Evolutionary conservation across 2,113 vertebrate species (phyloP), one percentile per base, ranked within the genome.

Genomic region (Ptychochromis oligacanthus): DNA sequence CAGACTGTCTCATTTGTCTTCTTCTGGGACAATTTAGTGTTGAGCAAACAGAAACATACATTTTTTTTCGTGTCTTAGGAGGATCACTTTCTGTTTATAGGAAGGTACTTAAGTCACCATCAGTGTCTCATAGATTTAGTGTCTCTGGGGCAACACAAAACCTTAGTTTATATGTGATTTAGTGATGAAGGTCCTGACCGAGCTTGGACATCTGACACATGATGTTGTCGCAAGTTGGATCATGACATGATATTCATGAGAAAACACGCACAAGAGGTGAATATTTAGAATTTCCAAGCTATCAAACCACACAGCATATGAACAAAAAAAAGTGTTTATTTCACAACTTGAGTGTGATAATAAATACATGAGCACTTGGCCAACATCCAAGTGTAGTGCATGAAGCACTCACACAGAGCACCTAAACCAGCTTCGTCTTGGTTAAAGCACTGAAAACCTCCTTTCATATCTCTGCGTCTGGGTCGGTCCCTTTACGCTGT

Each of bases 321-420:
- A 94, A 95, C 89, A 92, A 94, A 94, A 88, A 92, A 91, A 93
- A 94, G 78, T 90, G 90, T 96, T 96, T 96, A 96, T 96, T 95
- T 84, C 89, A 91, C 77, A 90, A 92, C 88, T 81, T 89, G 93
- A 91, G 94, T 93, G 93, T 92, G 87, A 92, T 96, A 98, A 99
- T 99, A 99, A 99, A 99, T 99, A 98, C 91, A 93, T 83, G 84
- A 91, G 64, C 67, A 83, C 77, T 84, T 77, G 49, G 56, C 88
- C 84, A 84, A 87, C 86, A 88, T 84, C 79, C 60, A 22, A 20
- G 78, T 83, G 92, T 65, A 83, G 72, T 81, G 87, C 83, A 65
- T 10, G 26, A 58, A 79, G 80, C 83, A 26, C 64, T 5, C 43
- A 46, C 80, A 81, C 76, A 70, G 20, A 79, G 79, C 81, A 88